Evolutionary conservation across 2,113 vertebrate species (phyloP), one percentile per base, ranked within the genome.

Genomic region (Hemibagrus wyckioides): DNA sequence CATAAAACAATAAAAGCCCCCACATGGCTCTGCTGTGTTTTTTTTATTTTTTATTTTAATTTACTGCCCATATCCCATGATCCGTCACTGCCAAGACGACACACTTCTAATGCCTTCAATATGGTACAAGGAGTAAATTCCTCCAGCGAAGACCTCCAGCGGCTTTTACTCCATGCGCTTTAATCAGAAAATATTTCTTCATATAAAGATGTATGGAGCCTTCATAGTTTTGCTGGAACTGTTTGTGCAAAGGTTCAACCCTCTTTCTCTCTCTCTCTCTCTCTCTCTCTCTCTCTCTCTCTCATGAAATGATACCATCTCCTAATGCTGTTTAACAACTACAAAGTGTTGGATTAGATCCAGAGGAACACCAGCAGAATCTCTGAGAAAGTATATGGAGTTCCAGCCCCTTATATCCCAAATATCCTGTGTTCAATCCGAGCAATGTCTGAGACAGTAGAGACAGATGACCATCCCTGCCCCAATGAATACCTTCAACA

Each of bases 51-150:
- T 30, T 41, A 69, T 7, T 50, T 41, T 82, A 75, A 54, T 76
- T 80, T 67, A 85, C 39, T 84, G 44, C 79, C 79, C 33, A 71
- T 77, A 63, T 71, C 25, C n/a, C 73, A 44, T 67, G 67, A 86
- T 90, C 73, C 52, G 69, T 92, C 85, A 76, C 44, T 88, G 88
- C 82, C 75, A 85, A 71, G 86, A 86, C 77, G 89, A 88, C 89
- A 63, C n/a, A 28, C 52, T 85, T 86, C 59, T 94, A 92, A 94
- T 93, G 88, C 84, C 86, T 94, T 92, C 92, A 94, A 92, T 92
- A 93, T 93, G 92, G 36, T 61, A 67, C 56, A 57, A n/a, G 30
- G 75, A 75, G 83, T 52, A 86, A 61, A 86, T 80, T 87, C 86
- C 57, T 76, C 19, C 75, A 79, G 75, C 3, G 0, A 41, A 90